These are phyloP conservation scores for Rana temporaria DNA, from an alignment of 2,113 vertebrate genomes.

Conservation along the genomic window DNA sequence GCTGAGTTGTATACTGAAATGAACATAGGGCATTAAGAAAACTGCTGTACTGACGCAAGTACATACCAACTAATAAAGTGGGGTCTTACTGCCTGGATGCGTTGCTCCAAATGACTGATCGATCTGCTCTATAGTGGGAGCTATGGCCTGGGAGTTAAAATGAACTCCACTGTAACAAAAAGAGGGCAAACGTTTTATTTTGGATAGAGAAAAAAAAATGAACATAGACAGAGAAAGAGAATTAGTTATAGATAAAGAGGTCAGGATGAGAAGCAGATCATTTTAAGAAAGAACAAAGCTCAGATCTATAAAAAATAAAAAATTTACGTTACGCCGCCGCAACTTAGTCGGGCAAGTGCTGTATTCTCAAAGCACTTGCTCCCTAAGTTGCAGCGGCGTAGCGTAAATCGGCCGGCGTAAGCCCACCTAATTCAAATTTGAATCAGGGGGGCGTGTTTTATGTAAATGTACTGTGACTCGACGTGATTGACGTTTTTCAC, in stretches of 20 bases:
- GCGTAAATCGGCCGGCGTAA: no score
- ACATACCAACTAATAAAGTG: not conserved
- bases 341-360: no score
- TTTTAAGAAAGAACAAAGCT: not conserved
- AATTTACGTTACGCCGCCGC: no score
- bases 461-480: no score
- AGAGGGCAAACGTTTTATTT: slow-evolving; percentile 12
- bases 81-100: slow-evolving; percentile 92
- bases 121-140: slow-evolving; percentile 98
- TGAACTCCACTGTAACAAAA: slow-evolving; percentile 90
- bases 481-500: no score
- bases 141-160: slow-evolving; percentile 98
- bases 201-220: not conserved
- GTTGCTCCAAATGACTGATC: slow-evolving; percentile 99
- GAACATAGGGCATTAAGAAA: not conserved
- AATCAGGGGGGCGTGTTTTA: no score
- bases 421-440: no score
- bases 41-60: not conserved
- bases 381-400: no score
- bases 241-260: no score
- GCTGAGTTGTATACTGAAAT: slow-evolving; percentile 94
- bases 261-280: no score
- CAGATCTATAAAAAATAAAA: no score
- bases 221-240: not conserved
- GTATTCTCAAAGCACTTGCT: no score